Conservation (phyloP, 1,140 invertebrate species). For the Papilio polyxenes region DNA sequence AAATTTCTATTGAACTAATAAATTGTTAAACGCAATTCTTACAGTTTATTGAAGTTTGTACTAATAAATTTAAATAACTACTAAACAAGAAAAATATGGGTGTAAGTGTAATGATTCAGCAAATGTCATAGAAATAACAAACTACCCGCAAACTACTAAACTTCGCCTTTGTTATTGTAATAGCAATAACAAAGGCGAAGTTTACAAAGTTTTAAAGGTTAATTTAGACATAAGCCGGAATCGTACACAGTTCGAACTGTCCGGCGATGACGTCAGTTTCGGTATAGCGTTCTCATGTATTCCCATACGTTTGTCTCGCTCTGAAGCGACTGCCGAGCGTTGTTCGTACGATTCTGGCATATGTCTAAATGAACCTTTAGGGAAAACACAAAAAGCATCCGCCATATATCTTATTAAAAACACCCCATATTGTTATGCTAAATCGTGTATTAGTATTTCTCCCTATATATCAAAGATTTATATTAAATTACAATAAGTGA, state of each 20-base stretch:
- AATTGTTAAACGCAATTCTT: background rate
- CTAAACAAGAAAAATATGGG: background rate
- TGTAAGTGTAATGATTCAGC: background rate
- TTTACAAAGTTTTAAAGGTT: background rate
- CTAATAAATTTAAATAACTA: background rate
- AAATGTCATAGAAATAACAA: background rate
- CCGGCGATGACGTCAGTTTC: too few species aligned
- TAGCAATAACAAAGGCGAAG: background rate
- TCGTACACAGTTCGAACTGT: too few species aligned
- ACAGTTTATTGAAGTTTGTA: background rate
- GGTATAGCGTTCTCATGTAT: too few species aligned
- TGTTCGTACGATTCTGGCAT: too few species aligned
- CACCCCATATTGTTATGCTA: background rate
- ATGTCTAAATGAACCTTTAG: too few species aligned
- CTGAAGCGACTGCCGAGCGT: too few species aligned
- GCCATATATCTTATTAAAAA: background rate
- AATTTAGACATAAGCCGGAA: too few species aligned
- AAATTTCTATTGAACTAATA: background rate
- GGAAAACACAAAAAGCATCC: background rate
- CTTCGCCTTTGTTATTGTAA: too few species aligned
- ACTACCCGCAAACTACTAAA: background rate
- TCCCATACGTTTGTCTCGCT: too few species aligned
- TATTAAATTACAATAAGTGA: background rate
- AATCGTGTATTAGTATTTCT: background rate
- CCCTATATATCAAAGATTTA: constrained; percentile 16